Conservation (phyloP, 2,113 vertebrate species). For the Marcusenius ussheri region DNA sequence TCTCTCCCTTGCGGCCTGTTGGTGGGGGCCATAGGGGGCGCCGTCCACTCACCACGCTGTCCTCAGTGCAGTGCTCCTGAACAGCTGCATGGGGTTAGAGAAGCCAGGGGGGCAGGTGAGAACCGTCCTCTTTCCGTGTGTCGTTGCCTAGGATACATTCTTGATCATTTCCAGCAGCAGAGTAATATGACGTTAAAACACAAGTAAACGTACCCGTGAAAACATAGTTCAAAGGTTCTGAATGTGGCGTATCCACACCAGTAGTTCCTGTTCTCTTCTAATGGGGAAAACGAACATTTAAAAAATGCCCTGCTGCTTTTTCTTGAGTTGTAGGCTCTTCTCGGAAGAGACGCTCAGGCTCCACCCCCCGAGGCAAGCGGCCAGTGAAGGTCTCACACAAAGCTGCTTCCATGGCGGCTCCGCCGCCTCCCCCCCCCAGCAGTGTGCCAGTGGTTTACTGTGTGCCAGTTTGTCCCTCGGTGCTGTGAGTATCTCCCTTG, state of each 20-base stretch:
- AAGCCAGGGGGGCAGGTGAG: slow-evolving; percentile 49
- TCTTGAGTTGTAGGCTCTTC: slow-evolving; percentile 22
- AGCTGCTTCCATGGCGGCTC: slow-evolving; percentile 30
- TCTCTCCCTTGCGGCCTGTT: not conserved
- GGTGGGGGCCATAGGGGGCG: slow-evolving; percentile 19
- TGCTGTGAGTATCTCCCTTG: slow-evolving; percentile 47
- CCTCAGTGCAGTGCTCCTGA: slow-evolving; percentile 38
- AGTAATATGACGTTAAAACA: not conserved
- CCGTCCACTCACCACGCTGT: slow-evolving; percentile 33
- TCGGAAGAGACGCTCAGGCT: slow-evolving; percentile 4
- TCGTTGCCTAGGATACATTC: not conserved
- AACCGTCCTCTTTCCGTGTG: not conserved
- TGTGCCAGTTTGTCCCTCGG: slow-evolving; percentile 53
- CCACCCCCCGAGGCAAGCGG: slow-evolving; percentile 16
- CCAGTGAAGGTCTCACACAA: slow-evolving; percentile 16
- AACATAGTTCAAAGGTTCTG: not conserved
- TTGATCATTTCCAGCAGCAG: not conserved
- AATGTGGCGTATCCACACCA: not conserved
- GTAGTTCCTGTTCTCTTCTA: not conserved
- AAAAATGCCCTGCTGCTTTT: not conserved
- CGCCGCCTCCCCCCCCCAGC: slow-evolving; percentile 38
- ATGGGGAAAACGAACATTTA: not conserved
- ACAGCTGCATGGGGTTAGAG: not conserved
- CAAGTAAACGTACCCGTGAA: not conserved
- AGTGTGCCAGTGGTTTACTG: slow-evolving; percentile 53